phyloP scores from a whole-genome alignment of 2,797 vertebrate species.

The Lepidocolaptes lacrymiger region DNA sequence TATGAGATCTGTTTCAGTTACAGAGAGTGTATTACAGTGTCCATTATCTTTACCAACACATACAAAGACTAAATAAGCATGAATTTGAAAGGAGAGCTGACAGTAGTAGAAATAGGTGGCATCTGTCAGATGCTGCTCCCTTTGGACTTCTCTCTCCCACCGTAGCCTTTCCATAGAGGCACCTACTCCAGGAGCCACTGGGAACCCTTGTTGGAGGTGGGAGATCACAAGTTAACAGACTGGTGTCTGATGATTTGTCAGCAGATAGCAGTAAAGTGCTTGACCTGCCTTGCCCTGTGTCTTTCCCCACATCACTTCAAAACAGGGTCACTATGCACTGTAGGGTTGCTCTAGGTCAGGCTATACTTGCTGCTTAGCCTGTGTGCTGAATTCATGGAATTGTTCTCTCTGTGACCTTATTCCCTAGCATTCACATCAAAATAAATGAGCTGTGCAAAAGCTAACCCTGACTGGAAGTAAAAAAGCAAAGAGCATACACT shows the following conservation, averaged over 20 bases:
- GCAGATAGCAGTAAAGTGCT: not conserved
- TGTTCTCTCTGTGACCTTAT: not conserved
- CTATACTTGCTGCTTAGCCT: not conserved
- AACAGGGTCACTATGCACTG: not conserved
- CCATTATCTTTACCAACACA: not conserved
- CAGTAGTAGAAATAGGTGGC: not conserved
- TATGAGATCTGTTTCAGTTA: not conserved
- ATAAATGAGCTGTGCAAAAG: not conserved
- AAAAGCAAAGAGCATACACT: accelerated
- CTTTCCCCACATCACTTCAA: not conserved
- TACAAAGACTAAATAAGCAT: not conserved
- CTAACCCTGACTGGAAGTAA: not conserved
- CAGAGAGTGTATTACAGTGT: not conserved
- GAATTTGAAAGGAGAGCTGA: not conserved
- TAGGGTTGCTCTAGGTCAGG: not conserved
- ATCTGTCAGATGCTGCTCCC: not conserved
- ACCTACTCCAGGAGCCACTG: not conserved
- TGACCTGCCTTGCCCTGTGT: not conserved
- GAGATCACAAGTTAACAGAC: not conserved
- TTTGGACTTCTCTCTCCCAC: not conserved
- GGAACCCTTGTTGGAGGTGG: not conserved
- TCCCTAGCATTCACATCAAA: not conserved
- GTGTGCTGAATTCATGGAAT: not conserved
- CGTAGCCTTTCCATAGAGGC: not conserved
- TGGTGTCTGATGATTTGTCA: not conserved